Evolutionary conservation across 2,113 vertebrate genomes (phyloP).

Genomic region (Dinomys branickii): DNA sequence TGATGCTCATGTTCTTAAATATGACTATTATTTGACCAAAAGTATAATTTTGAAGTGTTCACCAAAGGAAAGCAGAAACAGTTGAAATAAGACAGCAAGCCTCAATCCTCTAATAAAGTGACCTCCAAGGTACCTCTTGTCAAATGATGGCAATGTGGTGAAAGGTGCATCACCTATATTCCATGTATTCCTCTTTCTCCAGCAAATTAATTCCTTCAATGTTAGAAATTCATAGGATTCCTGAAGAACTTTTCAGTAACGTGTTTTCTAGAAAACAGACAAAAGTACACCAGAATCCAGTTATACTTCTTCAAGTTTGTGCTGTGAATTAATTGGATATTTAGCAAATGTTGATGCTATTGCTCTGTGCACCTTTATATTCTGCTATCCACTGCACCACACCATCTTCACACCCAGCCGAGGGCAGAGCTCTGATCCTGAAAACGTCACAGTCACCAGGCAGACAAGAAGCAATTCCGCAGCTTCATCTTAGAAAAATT

Average conservation of each 20-base stretch:
- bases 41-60: neutral
- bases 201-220: neutral
- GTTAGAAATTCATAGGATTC: neutral
- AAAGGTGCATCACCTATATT: neutral
- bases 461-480: neutral
- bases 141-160: neutral
- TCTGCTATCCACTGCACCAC: neutral
- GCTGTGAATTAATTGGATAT: neutral
- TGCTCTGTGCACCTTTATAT: neutral
- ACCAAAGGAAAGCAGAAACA: neutral
- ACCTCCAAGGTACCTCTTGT: neutral
- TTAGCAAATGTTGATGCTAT: neutral
- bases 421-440: neutral
- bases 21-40: neutral
- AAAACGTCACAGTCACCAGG: neutral
- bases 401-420: accelerated
- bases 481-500: neutral
- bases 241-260: neutral
- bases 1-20: neutral
- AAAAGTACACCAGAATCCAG: neutral
- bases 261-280: neutral
- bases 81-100: neutral
- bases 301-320: neutral
- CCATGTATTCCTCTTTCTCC: neutral
- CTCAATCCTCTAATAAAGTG: neutral